Conservation (phyloP, 92 coral and sea anemone species). For the Scolanthus callimorphus region DNA sequence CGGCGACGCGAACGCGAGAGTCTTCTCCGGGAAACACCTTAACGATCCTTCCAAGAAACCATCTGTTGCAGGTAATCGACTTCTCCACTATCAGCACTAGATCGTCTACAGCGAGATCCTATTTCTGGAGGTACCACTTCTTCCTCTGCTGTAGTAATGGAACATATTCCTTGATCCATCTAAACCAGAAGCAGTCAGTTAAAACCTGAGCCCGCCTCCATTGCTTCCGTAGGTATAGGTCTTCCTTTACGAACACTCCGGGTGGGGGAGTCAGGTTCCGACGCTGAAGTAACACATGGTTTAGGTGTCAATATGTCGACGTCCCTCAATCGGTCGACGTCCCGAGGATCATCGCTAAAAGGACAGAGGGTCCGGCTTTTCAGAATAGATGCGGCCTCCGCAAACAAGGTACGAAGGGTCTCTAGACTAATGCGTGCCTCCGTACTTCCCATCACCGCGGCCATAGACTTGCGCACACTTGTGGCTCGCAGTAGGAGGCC, state of each 20-base stretch:
- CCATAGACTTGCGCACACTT: slow-evolving; percentile 1
- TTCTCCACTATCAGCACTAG: background rate
- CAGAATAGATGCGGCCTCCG: background rate
- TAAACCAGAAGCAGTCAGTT: too few relatives aligned
- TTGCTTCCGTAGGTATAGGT: background rate
- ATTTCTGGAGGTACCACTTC: background rate
- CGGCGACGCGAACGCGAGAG: background rate
- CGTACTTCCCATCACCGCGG: background rate
- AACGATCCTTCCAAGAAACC: background rate
- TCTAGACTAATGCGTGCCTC: background rate
- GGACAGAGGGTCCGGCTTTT: background rate
- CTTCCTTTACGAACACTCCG: background rate
- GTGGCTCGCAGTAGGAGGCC: too few relatives aligned
- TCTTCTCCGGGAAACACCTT: background rate
- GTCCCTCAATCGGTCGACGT: background rate
- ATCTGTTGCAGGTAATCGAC: background rate
- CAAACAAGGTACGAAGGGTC: background rate
- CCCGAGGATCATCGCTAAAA: background rate
- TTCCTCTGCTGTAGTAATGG: background rate
- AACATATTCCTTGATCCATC: background rate
- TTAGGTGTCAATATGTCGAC: too few relatives aligned
- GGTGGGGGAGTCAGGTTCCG: background rate
- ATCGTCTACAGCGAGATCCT: background rate
- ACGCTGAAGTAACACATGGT: too few relatives aligned
- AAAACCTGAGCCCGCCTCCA: background rate